Evolutionary conservation across 2,113 vertebrate species (phyloP).

Genomic region (Nettapus auritus): DNA sequence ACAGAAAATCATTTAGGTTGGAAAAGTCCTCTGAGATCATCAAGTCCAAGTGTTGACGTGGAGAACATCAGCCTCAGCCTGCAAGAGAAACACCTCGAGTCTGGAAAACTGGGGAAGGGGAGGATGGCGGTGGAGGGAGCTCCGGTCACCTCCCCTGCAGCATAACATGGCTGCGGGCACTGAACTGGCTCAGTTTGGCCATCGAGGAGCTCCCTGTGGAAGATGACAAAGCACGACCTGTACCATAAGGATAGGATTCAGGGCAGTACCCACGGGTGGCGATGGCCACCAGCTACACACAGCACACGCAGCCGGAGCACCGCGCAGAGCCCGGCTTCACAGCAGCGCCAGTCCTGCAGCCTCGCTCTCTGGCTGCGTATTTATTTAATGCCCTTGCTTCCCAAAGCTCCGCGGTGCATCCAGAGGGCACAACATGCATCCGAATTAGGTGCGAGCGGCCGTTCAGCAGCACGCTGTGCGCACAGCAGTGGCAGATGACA

Average conservation of each 20-base stretch:
- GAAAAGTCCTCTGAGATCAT: no score
- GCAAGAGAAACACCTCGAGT: not conserved
- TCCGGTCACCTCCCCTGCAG: not conserved
- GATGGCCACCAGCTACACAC: not conserved
- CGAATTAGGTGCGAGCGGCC: not conserved
- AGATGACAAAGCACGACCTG: not conserved
- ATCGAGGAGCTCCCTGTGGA: not conserved
- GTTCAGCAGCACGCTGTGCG: not conserved
- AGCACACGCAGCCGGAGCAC: not conserved
- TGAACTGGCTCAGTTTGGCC: not conserved
- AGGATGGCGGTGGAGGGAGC: not conserved
- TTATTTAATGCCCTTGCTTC: not conserved
- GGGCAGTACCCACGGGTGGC: not conserved
- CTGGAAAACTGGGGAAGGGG: not conserved
- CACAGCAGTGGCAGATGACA: not conserved
- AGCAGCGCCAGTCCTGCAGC: not conserved
- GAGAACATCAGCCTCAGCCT: not conserved
- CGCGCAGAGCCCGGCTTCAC: not conserved
- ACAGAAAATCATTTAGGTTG: no score
- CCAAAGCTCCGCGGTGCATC: not conserved
- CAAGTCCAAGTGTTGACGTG: not conserved
- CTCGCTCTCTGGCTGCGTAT: not conserved
- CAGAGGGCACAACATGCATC: not conserved
- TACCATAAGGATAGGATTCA: rapidly evolving
- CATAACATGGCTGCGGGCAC: rapidly evolving